A percentile compares a stretch with the other conserved stretches of the same genome.
These are phyloP conservation scores for Orthonyx spaldingii DNA, from an alignment of 2,113 vertebrate species.

Conservation along the genomic window DNA sequence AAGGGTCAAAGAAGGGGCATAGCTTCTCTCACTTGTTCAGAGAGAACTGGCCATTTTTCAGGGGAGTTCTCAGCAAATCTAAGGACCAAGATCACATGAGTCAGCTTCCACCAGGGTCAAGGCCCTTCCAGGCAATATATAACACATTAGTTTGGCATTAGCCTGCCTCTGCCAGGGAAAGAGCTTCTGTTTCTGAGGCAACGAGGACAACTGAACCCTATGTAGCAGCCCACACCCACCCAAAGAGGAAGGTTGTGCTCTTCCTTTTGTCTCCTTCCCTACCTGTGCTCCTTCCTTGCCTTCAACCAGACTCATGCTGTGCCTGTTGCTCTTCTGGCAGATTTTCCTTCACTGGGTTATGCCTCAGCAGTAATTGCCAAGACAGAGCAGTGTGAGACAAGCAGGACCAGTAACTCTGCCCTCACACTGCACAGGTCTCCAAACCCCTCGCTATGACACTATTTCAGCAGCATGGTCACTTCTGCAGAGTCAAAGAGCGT, in stretches of 20 bases:
- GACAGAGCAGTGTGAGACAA: not conserved
- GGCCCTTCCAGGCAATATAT: not conserved
- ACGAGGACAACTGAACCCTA: not conserved
- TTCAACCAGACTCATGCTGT: not conserved
- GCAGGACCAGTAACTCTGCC: not conserved
- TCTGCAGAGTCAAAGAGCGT: not conserved
- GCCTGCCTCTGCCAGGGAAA: not conserved
- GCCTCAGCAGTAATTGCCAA: not conserved
- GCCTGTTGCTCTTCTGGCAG: not conserved
- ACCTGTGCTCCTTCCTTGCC: not conserved
- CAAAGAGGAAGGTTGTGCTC: not conserved
- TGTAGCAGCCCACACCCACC: not conserved
- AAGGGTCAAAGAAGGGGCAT: not conserved
- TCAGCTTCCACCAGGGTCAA: conserved; percentile 12
- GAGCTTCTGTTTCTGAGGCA: not conserved
- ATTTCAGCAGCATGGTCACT: accelerated
- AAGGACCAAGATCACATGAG: not conserved
- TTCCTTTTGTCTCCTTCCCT: not conserved
- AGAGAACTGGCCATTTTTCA: not conserved
- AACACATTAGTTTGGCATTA: not conserved
- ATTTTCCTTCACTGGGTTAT: not conserved
- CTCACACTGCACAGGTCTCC: not conserved
- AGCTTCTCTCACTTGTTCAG: not conserved
- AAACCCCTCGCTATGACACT: not conserved
- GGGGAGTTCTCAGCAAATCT: not conserved